Evolutionary conservation across 2,113 vertebrate genomes (phyloP).

Genomic region (Protomyctophum bolini): DNA sequence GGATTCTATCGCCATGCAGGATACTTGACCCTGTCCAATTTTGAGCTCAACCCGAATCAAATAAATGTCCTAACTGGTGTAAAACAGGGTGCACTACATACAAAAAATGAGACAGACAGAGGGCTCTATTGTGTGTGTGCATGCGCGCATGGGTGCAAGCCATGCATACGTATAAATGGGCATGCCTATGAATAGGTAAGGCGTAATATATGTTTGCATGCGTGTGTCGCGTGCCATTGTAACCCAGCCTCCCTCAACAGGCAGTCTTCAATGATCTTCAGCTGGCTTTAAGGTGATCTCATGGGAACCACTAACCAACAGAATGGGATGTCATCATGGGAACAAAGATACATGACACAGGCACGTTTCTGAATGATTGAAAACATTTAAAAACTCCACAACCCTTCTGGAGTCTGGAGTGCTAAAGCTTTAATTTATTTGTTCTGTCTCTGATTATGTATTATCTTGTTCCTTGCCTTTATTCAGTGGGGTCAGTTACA

Average conservation of each 20-base stretch:
- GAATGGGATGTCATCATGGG: conserved; percentile 64
- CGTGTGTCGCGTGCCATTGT: conserved; percentile 24
- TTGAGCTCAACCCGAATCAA: conserved; percentile 45
- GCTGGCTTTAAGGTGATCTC: conserved; percentile 73
- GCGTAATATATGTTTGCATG: too few species aligned
- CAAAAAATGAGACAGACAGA: conserved; percentile 59
- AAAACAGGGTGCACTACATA: conserved; percentile 69
- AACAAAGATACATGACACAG: conserved; percentile 60
- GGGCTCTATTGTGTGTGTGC: conserved; percentile 41
- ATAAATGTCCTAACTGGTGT: conserved; percentile 52
- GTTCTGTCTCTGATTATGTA: not conserved
- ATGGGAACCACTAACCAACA: conserved; percentile 65
- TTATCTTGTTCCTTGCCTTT: too few species aligned
- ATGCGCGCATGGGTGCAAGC: conserved; percentile 10
- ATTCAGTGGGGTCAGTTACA: not conserved
- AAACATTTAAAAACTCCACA: conserved; percentile 31
- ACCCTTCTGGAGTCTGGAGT: conserved; percentile 21
- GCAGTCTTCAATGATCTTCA: conserved; percentile 49
- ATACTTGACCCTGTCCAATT: conserved; percentile 35
- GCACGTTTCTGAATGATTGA: conserved; percentile 57
- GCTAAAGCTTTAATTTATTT: not conserved
- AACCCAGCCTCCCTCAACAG: conserved; percentile 54
- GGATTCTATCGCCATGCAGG: conserved; percentile 29
- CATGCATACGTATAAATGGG: not conserved
- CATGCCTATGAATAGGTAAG: too few species aligned